Conservation (phyloP, 2,113 vertebrate species). For the Ammodytes dubius region DNA sequence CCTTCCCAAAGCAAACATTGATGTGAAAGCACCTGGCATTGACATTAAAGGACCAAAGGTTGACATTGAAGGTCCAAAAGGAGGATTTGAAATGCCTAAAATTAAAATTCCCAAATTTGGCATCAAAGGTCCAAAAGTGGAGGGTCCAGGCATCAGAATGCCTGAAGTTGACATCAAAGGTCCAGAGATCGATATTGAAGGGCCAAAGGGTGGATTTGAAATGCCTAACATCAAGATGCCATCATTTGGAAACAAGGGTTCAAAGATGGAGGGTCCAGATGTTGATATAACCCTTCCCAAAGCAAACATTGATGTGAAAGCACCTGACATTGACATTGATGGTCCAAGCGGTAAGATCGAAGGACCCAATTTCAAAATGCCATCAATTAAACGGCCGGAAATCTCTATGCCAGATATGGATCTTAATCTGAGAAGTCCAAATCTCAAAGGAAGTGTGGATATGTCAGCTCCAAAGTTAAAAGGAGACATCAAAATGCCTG, state of each 20-base stretch:
- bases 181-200: background rate
- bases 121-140: constrained; percentile 10
- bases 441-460: background rate
- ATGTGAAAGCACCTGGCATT: background rate
- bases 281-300: background rate
- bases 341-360: background rate
- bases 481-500: constrained; percentile 24
- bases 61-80: background rate
- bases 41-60: background rate
- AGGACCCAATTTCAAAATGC: constrained; percentile 42
- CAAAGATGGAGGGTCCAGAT: constrained; percentile 50
- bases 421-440: background rate
- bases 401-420: constrained; percentile 28
- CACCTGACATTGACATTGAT: constrained; percentile 19
- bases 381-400: constrained; percentile 4
- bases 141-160: constrained; percentile 25
- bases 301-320: background rate
- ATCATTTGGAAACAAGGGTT: constrained; percentile 67
- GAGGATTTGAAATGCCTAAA: constrained; percentile 48
- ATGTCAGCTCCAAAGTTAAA: background rate
- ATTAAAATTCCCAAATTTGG: constrained; percentile 36
- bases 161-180: constrained; percentile 45
- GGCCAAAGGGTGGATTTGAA: background rate
- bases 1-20: background rate
- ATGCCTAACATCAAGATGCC: constrained; percentile 75